Evolutionary conservation across 2,797 vertebrate genomes (phyloP).

Genomic region (Phalloptychus januarius): DNA sequence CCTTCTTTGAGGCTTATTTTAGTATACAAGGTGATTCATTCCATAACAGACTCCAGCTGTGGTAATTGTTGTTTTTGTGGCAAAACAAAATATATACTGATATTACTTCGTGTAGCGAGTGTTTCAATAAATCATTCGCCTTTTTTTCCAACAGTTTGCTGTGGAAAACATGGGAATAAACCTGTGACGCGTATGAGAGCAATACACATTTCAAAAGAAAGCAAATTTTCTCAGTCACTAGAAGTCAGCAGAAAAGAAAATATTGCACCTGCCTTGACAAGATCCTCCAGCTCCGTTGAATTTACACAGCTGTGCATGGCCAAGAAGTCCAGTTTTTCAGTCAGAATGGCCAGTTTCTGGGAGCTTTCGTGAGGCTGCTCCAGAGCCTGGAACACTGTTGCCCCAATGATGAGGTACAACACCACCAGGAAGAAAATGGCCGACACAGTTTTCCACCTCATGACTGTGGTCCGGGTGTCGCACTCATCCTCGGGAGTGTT

Average conservation of each 20-base stretch:
- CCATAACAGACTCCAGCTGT: background rate
- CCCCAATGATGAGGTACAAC: constrained; percentile 94
- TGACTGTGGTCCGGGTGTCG: constrained; percentile 88
- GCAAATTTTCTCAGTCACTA: background rate
- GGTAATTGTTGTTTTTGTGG: background rate
- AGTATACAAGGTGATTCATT: background rate
- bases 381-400: constrained; percentile 93
- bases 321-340: constrained; percentile 91
- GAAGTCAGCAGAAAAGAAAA: background rate
- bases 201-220: background rate
- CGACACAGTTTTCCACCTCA: constrained; percentile 99
- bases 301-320: constrained; percentile 90
- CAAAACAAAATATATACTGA: background rate
- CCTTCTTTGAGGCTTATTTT: background rate
- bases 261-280: constrained; percentile 88
- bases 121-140: background rate
- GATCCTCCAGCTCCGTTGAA: constrained; percentile 90
- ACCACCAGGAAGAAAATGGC: constrained; percentile 98
- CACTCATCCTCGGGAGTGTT: constrained; percentile 87
- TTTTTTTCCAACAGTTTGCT: background rate
- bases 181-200: background rate
- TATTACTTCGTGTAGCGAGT: background rate
- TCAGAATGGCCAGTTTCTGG: constrained; percentile 89
- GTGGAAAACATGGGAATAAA: background rate
- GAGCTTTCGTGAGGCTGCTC: constrained; percentile 94